Evolutionary conservation across 2,888 invertebrate species (phyloP).

Genomic region (Priapulus caudatus): DNA sequence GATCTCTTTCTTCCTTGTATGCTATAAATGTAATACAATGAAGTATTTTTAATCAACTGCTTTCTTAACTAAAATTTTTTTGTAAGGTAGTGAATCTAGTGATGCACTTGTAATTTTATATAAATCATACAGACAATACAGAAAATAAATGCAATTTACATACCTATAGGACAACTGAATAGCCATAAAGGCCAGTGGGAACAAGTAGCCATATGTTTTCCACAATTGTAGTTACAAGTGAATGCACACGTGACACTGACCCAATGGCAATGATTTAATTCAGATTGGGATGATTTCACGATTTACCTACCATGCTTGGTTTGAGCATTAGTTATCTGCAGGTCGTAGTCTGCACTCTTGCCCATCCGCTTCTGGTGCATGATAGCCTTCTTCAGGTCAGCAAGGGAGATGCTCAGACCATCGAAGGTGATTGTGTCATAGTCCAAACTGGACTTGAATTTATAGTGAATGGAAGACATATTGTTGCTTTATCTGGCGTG

Average conservation of each 20-base stretch:
- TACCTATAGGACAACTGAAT: slow-evolving; percentile 11
- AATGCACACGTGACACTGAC: too few species aligned
- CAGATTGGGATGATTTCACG: too few species aligned
- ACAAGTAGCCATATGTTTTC: too few species aligned
- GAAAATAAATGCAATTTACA: slow-evolving; percentile 16
- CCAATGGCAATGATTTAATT: too few species aligned
- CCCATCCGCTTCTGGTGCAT: slow-evolving; percentile 88
- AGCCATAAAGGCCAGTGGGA: too few species aligned
- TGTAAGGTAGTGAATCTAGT: slow-evolving; percentile 6
- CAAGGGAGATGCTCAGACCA: slow-evolving; percentile 88
- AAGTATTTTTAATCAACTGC: slow-evolving; percentile 16
- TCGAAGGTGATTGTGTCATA: slow-evolving; percentile 94
- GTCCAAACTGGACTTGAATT: slow-evolving; percentile 90
- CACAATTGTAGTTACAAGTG: too few species aligned
- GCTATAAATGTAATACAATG: slow-evolving; percentile 47
- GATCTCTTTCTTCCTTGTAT: slow-evolving; percentile 73
- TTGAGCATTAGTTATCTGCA: slow-evolving; percentile 91
- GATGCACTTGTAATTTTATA: neutral
- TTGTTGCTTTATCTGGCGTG: too few species aligned
- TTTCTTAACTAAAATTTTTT: slow-evolving; percentile 7
- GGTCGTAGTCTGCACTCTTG: slow-evolving; percentile 84
- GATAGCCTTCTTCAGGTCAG: slow-evolving; percentile 86
- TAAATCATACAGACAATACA: neutral
- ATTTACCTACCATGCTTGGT: slow-evolving; percentile 74
- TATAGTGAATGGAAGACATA: slow-evolving; percentile 84